These are phyloP conservation scores for Platyrinchus mystaceus DNA, from an alignment of 2,797 vertebrate species.

Conservation along the genomic window DNA sequence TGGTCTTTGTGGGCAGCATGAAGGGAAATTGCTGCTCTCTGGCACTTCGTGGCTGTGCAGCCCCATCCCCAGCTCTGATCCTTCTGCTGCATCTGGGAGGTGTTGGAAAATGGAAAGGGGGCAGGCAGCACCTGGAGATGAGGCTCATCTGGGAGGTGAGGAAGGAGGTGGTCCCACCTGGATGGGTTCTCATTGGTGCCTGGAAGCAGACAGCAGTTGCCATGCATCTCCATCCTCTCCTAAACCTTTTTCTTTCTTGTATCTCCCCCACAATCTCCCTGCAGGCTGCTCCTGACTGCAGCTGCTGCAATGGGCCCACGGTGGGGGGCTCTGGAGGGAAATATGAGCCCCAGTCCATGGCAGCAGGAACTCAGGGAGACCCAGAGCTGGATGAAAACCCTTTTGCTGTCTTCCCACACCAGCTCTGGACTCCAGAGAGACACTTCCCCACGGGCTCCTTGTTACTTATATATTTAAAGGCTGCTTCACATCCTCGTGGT, in stretches of 20 bases:
- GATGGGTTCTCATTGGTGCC: not conserved
- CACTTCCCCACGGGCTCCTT: not conserved
- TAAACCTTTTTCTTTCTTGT: not conserved
- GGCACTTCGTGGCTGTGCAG: not conserved
- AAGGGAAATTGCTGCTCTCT: not conserved
- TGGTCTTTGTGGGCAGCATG: not conserved
- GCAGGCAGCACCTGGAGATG: not conserved
- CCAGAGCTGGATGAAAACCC: not conserved
- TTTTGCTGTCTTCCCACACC: not conserved
- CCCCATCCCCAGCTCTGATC: not conserved
- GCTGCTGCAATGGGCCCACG: not conserved
- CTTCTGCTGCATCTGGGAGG: not conserved
- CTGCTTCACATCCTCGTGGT: not conserved
- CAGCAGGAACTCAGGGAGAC: not conserved
- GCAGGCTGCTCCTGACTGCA: not conserved
- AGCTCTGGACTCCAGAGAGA: not conserved
- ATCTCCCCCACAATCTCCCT: rapidly evolving
- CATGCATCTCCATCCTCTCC: not conserved
- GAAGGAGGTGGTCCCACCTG: not conserved
- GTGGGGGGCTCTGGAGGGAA: too few relatives aligned
- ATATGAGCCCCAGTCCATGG: not conserved
- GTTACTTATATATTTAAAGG: not conserved
- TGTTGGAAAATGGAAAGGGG: not conserved
- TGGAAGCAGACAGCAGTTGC: not conserved
- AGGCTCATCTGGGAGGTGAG: not conserved